A percentile compares a stretch with the other conserved stretches of the same genome.
Evolutionary conservation across 2,113 vertebrate genomes (phyloP).

Genomic region (Stercorarius parasiticus): DNA sequence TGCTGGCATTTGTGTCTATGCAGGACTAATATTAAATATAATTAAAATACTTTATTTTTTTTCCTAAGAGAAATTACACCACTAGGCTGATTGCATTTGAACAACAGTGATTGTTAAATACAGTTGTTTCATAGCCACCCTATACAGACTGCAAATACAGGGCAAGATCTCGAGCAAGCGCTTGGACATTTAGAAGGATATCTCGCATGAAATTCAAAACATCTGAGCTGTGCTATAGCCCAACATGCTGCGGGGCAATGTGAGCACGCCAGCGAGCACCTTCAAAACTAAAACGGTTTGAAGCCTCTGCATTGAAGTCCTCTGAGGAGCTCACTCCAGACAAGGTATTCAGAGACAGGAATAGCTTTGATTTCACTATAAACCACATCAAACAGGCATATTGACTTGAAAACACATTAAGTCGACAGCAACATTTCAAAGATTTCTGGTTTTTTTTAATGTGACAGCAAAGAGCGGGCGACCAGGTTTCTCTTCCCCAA

Average conservation of each 20-base stretch:
- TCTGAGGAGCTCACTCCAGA: not conserved
- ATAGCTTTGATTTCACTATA: not conserved
- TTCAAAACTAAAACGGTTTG: not conserved
- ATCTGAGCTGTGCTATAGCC: not conserved
- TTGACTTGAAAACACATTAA: not conserved
- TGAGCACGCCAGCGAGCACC: fast-evolving
- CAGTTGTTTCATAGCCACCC: not conserved
- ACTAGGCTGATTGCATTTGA: not conserved
- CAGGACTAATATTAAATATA: not conserved
- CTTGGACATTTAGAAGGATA: not conserved
- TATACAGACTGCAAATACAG: not conserved
- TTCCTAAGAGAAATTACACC: not conserved
- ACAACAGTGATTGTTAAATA: not conserved
- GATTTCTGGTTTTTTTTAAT: not conserved
- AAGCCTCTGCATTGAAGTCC: not conserved
- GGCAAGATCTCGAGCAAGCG: not conserved
- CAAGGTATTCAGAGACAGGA: fast-evolving
- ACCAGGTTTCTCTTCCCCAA: not conserved
- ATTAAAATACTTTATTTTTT: not conserved
- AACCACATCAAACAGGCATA: not conserved
- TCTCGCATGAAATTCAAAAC: not conserved
- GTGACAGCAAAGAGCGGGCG: not conserved
- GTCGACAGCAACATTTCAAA: not conserved
- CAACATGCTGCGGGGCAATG: not conserved
- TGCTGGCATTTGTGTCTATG: not conserved